These are phyloP conservation scores for Passer montanus DNA, from an alignment of 2,113 vertebrate genomes.

Conservation along the genomic window DNA sequence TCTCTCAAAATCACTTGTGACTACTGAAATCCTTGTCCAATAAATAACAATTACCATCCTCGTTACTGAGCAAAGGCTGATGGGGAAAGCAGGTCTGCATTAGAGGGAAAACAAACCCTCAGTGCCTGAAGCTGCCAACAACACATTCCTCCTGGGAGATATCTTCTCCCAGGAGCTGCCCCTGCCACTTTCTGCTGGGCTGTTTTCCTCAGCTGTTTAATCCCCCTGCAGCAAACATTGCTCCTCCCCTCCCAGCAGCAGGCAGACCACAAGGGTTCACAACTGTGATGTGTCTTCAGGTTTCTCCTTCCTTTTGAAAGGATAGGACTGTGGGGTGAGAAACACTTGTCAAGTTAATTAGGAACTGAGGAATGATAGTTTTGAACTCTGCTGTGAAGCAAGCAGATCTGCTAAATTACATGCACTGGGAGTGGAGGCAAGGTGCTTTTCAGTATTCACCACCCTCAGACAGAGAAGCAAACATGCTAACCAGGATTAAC, in stretches of 20 bases:
- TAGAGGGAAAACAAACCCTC: neutral
- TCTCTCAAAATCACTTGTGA: neutral
- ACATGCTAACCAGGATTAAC: neutral
- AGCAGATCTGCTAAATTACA: neutral
- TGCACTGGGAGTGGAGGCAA: neutral
- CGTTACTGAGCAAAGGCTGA: neutral
- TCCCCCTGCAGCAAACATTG: neutral
- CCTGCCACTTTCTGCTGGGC: neutral
- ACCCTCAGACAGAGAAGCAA: neutral
- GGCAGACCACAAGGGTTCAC: neutral
- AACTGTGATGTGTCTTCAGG: neutral
- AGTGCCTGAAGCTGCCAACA: neutral
- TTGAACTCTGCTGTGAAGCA: neutral
- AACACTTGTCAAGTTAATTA: slow-evolving; percentile 12
- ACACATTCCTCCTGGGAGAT: neutral
- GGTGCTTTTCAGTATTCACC: neutral
- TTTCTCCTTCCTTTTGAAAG: slow-evolving; percentile 2
- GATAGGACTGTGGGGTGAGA: neutral
- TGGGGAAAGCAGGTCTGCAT: neutral
- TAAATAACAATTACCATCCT: neutral
- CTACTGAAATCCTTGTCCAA: neutral
- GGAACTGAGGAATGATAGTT: neutral
- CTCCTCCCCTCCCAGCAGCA: neutral
- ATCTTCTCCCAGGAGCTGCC: neutral
- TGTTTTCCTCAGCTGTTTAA: slow-evolving; percentile 1